Percentiles rank a stretch among this genome's conserved stretches.
phyloP scores from a whole-genome alignment of 2,888 invertebrate genomes.

The Eledone cirrhosa region DNA sequence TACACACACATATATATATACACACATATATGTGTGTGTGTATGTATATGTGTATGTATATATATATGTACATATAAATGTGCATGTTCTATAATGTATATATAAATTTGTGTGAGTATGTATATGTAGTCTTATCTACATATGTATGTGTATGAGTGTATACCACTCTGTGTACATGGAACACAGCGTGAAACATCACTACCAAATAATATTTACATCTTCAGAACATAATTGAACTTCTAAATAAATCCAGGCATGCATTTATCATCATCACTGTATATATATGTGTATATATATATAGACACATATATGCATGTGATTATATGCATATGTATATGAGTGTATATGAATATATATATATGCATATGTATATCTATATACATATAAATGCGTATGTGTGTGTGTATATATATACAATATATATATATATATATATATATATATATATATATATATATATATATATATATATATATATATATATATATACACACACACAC shows the following conservation, averaged over 20 bases:
- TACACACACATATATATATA: neutral
- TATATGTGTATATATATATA: neutral
- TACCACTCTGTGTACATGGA: neutral
- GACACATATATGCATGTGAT: neutral
- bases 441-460: too few species aligned
- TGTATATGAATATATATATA: too few species aligned
- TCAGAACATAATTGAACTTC: too few species aligned
- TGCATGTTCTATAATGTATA: neutral
- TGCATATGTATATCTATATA: too few species aligned
- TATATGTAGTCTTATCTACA: neutral
- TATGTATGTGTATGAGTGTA: neutral
- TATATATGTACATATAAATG: neutral
- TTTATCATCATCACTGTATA: neutral
- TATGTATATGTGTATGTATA: neutral
- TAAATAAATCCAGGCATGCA: too few species aligned
- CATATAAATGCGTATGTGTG: too few species aligned
- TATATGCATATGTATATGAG: neutral
- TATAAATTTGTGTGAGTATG: neutral
- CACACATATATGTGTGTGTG: neutral
- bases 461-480: too few species aligned
- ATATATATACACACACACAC: too few species aligned
- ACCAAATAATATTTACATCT: too few species aligned
- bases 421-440: too few species aligned
- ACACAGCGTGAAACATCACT: too few species aligned
- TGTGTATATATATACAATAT: too few species aligned